Conservation (phyloP, 2,113 vertebrate species). For the Scomber colias region DNA sequence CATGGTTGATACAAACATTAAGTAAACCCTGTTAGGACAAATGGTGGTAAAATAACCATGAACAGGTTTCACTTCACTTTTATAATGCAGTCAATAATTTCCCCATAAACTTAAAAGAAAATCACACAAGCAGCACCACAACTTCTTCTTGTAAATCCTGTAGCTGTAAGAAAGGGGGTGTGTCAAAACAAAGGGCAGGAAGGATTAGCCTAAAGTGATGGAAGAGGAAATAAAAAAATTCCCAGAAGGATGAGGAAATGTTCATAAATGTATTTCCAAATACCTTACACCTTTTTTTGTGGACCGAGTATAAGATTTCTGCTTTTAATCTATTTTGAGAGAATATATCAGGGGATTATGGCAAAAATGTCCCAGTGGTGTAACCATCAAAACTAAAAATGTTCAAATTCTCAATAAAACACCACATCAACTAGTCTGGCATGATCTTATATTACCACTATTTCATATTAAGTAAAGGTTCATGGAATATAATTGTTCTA, state of each 20-base stretch:
- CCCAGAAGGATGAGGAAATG: constrained; percentile 1
- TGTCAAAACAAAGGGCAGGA: neutral
- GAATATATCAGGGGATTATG: too few relatives aligned
- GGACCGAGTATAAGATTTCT: too few relatives aligned
- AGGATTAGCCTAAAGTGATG: neutral
- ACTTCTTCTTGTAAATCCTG: constrained; percentile 10
- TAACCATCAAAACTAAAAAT: too few relatives aligned
- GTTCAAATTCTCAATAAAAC: too few relatives aligned
- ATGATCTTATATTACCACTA: too few relatives aligned
- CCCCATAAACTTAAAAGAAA: neutral
- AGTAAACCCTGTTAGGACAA: neutral
- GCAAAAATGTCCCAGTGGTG: too few relatives aligned
- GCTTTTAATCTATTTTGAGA: too few relatives aligned
- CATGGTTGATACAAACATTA: neutral
- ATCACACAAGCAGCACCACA: neutral
- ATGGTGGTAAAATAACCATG: neutral
- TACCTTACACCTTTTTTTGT: too few relatives aligned
- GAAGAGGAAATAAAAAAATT: constrained; percentile 5
- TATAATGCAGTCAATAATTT: neutral
- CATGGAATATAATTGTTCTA: too few relatives aligned
- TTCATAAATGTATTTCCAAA: too few relatives aligned
- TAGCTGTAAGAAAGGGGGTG: neutral
- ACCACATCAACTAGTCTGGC: too few relatives aligned
- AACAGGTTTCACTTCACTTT: constrained; percentile 21
- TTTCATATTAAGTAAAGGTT: too few relatives aligned